Percentiles rank a stretch among this genome's conserved stretches.
These are phyloP conservation scores for Diphyllodes magnificus DNA, from an alignment of 2,113 vertebrate genomes.

Conservation along the genomic window DNA sequence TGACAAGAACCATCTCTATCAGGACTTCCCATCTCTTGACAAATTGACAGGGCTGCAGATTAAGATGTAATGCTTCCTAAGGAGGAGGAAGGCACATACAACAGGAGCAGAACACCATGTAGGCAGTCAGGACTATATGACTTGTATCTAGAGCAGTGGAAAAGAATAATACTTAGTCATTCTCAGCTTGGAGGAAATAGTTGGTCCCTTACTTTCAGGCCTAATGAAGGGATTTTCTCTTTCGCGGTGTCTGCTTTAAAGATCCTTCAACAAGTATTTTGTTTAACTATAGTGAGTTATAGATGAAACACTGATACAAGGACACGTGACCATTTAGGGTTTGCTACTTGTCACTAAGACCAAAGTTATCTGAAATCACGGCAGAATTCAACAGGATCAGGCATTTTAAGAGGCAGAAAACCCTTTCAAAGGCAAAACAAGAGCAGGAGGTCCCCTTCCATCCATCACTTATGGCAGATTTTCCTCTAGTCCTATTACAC, in stretches of 20 bases:
- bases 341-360: not conserved
- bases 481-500: not conserved
- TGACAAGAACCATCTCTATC: not conserved
- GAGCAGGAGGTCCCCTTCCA: not conserved
- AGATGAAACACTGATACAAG: not conserved
- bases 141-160: not conserved
- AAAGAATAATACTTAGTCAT: not conserved
- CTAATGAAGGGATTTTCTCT: not conserved
- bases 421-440: not conserved
- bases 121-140: not conserved
- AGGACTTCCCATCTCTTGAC: not conserved
- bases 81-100: not conserved
- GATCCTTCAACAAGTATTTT: not conserved
- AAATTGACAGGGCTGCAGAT: not conserved
- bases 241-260: not conserved
- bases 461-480: rapidly evolving
- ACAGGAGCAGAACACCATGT: not conserved
- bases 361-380: not conserved
- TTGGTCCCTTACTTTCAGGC: not conserved
- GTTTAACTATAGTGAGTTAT: not conserved
- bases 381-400: not conserved
- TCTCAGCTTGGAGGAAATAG: not conserved
- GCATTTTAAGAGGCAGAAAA: not conserved
- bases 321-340: not conserved
- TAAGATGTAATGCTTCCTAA: not conserved